Percentiles rank a stretch among this genome's conserved stretches.
phyloP scores from a whole-genome alignment of 2,113 vertebrate genomes.

The Megatriorchis doriae region DNA sequence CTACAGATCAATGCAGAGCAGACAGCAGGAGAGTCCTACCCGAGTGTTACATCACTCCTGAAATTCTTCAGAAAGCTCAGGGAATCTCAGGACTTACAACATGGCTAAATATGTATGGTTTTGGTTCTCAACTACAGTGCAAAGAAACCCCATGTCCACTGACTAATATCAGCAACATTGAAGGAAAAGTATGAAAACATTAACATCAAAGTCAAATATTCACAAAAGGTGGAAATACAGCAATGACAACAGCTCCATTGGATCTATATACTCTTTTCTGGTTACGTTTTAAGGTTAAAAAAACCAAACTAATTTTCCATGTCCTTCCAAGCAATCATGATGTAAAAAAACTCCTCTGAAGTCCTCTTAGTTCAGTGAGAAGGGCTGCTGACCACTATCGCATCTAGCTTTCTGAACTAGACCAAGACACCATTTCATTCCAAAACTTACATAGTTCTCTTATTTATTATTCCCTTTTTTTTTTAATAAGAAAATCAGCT shows the following conservation, averaged over 20 bases:
- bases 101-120: fast-evolving
- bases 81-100: neutral
- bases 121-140: neutral
- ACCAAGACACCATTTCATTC: fast-evolving
- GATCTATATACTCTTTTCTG: neutral
- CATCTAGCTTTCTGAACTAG: neutral
- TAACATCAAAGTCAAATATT: neutral
- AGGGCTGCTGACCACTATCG: neutral
- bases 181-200: neutral
- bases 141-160: neutral
- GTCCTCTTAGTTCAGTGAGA: neutral
- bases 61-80: neutral
- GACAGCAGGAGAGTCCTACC: neutral
- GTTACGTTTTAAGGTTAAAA: neutral
- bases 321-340: neutral
- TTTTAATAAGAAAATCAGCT: neutral
- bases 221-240: neutral
- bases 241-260: neutral
- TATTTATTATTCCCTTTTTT: neutral
- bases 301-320: neutral
- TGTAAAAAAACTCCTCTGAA: neutral
- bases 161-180: neutral
- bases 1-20: neutral
- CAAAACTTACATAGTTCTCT: neutral
- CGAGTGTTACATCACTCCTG: neutral